Evolutionary conservation across 2,888 invertebrate genomes (phyloP).

Genomic region (Caenorhabditis angaria): DNA sequence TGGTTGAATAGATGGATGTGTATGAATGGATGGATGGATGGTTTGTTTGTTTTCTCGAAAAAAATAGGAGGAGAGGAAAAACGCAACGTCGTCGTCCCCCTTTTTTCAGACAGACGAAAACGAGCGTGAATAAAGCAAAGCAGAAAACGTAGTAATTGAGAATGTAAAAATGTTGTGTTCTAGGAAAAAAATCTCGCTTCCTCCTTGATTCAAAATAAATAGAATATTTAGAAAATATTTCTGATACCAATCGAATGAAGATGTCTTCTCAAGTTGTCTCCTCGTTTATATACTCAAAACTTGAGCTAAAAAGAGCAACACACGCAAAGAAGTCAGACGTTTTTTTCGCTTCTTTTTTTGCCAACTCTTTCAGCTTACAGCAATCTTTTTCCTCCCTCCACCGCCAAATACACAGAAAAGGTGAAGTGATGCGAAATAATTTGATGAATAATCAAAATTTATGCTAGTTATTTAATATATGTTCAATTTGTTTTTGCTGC

Average conservation of each 20-base stretch:
- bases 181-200: background rate
- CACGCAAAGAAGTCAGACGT: slow-evolving; percentile 1
- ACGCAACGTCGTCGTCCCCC: background rate
- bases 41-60: background rate
- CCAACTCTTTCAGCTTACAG: no score
- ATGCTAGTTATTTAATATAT: background rate
- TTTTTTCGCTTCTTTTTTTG: background rate
- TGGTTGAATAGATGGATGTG: no score
- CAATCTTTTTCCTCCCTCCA: no score
- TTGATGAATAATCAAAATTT: background rate
- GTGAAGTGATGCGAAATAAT: slow-evolving; percentile 4
- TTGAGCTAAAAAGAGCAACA: background rate
- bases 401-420: background rate
- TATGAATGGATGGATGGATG: background rate
- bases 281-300: slow-evolving; percentile 2
- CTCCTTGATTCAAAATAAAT: background rate
- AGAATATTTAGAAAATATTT: background rate
- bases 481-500: background rate
- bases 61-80: no score
- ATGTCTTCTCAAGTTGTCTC: background rate
- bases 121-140: background rate
- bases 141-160: background rate
- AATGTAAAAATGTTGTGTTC: background rate
- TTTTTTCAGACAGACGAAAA: background rate
- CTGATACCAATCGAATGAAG: no score